phyloP scores from a whole-genome alignment of 2,113 vertebrate species.

The Anthoscopus minutus region DNA sequence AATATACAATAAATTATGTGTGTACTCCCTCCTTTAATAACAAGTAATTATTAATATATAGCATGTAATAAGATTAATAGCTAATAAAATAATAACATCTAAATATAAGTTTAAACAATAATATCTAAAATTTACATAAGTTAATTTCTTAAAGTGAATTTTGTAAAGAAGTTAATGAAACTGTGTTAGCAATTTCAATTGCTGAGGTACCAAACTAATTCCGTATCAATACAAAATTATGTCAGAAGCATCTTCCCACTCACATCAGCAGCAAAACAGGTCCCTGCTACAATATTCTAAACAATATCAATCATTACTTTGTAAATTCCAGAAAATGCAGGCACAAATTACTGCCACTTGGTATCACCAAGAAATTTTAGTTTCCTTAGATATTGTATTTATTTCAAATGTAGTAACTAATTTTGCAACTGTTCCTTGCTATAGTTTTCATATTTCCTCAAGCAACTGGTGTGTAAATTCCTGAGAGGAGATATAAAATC shows the following conservation, averaged over 20 bases:
- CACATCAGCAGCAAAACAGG: background rate
- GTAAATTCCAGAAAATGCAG: slow-evolving; percentile 10
- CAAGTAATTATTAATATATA: background rate
- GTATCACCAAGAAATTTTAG: background rate
- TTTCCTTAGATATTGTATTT: background rate
- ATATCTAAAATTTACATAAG: background rate
- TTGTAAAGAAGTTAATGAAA: background rate
- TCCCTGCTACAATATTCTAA: background rate
- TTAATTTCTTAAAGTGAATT: background rate
- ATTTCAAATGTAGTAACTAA: background rate
- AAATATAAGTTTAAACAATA: background rate
- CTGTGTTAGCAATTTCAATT: background rate
- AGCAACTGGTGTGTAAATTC: background rate
- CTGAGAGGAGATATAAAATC: background rate
- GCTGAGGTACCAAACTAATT: background rate
- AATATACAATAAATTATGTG: background rate
- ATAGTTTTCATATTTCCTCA: background rate
- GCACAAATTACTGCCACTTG: background rate
- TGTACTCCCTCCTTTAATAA: background rate
- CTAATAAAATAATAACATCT: background rate
- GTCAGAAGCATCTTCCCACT: background rate
- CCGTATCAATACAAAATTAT: background rate
- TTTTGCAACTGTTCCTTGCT: background rate
- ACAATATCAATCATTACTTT: background rate
- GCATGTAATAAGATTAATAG: background rate